Base-by-base conservation (phyloP, 2,113 vertebrate species). In the Epinephelus moara region DNA sequence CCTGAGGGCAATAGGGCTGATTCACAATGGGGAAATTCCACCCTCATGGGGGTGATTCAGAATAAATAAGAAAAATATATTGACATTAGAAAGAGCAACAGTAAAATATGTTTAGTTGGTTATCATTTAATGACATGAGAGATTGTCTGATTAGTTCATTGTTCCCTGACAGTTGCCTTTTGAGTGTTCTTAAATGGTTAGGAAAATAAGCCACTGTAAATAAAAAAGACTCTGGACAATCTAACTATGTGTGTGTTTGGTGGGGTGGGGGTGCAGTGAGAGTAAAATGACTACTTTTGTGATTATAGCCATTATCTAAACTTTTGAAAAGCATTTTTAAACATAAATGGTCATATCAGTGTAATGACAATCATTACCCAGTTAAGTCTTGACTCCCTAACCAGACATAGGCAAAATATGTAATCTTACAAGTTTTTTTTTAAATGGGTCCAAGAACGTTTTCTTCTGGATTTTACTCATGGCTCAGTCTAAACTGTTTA, bases 1-100 rank as follows among this genome's bases (percentile, higher is more conserved):
- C 52, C 30, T 37, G 23, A 75, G 60, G 40, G 25, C 45, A 63
- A 53, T 75, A 45, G n/a, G 55, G 1, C 63, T 82, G 88, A 90
- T 75, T 90, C 76, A 83, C 18, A n/a, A 12, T 52, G 70, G 71
- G 84, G 85, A 75, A 84, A 70, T 82, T 81, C 84, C 67, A 73
- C 64, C n/a, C 45, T 61, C 45, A 18, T 82, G 23, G 13, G 17
- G 55, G 21, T 78, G 70, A 81, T 74, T 83, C 74, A 82, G 50
- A 73, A 25, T 66, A 55, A 62, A n/a, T 67, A 42, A 14, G 9
- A 59, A 2, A 47, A 64, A 19, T 27, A 69, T 40, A 49, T 45
- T 11, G 2, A 45, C 72, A 73, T 11, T 4, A 42, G 47, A 75
- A 70, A 69, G 33, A 56, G 18, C 30, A 60, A 6, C 0, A 19